A percentile compares a stretch with the other conserved stretches of the same genome.
Conservation (phyloP, 37 sponge, comb jelly and placozoan genomes). For the Mnemiopsis leidyi region DNA sequence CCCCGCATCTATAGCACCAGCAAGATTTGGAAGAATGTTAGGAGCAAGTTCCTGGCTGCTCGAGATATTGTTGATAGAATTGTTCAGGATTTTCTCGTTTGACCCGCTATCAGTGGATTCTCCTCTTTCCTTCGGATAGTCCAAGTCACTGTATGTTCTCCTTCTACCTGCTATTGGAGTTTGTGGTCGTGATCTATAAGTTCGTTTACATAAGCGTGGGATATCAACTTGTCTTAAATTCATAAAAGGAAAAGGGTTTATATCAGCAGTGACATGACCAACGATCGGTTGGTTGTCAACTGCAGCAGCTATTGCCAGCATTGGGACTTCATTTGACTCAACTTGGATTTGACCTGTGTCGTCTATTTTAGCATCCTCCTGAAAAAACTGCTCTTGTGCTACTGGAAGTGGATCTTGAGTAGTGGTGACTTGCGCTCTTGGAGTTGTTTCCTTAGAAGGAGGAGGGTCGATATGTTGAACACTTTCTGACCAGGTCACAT, state of each 20-base stretch:
- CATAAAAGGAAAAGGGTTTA: slow-evolving; percentile 55
- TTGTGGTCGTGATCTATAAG: neutral
- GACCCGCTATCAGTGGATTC: neutral
- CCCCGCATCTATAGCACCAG: neutral
- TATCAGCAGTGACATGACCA: slow-evolving; percentile 54
- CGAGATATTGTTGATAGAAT: slow-evolving; percentile 41
- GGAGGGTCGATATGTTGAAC: slow-evolving; percentile 4
- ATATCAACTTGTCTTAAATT: slow-evolving; percentile 42
- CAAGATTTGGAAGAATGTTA: slow-evolving; percentile 24
- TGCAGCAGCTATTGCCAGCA: neutral
- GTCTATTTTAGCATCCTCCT: neutral
- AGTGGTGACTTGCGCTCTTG: neutral
- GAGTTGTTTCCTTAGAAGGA: neutral
- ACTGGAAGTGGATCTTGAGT: neutral
- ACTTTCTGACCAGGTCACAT: slow-evolving; percentile 50
- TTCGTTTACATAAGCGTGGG: neutral
- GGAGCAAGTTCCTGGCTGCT: neutral
- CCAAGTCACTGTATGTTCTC: slow-evolving; percentile 61
- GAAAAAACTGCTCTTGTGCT: slow-evolving; percentile 36
- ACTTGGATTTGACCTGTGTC: slow-evolving; percentile 46
- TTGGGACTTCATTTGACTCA: neutral
- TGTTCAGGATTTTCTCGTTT: slow-evolving; percentile 44
- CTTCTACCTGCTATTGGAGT: neutral
- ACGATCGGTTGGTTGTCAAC: neutral
- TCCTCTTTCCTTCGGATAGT: neutral